A percentile compares a stretch with the other conserved stretches of the same genome.
These are phyloP conservation scores for Drosophila dives DNA, from an alignment of 2,888 invertebrate species.

Conservation along the genomic window DNA sequence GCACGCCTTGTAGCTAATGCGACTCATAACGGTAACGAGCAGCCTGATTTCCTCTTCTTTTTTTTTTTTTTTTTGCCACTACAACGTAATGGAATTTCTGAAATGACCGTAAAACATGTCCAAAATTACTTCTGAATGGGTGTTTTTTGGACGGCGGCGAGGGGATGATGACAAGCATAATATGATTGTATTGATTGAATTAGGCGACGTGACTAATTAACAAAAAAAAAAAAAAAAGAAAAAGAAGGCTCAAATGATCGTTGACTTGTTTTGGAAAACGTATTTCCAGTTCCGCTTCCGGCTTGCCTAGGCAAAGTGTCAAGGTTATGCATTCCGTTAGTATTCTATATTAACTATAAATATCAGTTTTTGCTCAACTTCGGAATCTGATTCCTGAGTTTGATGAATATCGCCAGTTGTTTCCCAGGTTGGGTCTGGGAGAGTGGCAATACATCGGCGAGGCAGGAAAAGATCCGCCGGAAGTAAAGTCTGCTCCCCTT, in stretches of 20 bases:
- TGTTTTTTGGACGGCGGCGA: neutral
- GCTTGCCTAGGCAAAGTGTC: neutral
- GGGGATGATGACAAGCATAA: neutral
- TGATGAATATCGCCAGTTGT: too few species aligned
- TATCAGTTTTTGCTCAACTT: neutral
- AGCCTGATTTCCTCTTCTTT: conserved; percentile 3
- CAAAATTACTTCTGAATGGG: neutral
- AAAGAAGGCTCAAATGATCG: neutral
- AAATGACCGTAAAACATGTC: conserved; percentile 25
- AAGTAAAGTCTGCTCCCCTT: neutral
- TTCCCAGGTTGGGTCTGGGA: neutral
- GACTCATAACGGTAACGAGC: conserved; percentile 52
- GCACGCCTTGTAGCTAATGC: conserved; percentile 37
- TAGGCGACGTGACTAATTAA: neutral
- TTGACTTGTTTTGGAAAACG: neutral
- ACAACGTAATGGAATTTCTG: conserved; percentile 33
- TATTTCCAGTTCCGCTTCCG: neutral
- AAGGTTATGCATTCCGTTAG: neutral
- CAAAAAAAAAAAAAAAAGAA: neutral
- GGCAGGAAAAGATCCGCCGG: neutral
- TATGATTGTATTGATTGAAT: conserved; percentile 18
- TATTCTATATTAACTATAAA: neutral
- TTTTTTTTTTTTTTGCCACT: conserved; percentile 10
- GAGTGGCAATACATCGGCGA: neutral
- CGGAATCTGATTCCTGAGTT: neutral